Conservation (phyloP, 2,888 invertebrate genomes). For the Orchestes rusci region DNA sequence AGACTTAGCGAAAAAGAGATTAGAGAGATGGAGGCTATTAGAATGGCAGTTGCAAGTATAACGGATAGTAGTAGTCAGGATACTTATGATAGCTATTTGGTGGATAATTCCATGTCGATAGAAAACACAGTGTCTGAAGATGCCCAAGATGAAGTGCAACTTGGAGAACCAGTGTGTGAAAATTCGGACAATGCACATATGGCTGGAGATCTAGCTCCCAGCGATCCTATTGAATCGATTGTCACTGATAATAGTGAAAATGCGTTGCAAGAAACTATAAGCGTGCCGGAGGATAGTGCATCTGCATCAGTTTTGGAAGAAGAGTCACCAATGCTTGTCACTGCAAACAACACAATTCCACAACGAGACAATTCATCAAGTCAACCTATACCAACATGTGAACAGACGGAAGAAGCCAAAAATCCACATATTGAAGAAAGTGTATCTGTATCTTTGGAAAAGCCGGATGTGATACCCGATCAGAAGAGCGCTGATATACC, state of each 20-base stretch:
- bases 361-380: no score
- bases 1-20: slow-evolving; percentile 28
- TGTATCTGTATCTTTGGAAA: no score
- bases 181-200: not conserved
- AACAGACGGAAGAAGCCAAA: no score
- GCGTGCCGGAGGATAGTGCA: not conserved
- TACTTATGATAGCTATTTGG: slow-evolving; percentile 19
- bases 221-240: not conserved
- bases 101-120: slow-evolving; percentile 11
- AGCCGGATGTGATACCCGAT: no score
- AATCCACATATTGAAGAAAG: no score
- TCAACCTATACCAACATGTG: no score
- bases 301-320: not conserved
- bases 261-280: not conserved
- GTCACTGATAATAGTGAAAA: not conserved
- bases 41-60: slow-evolving; percentile 31
- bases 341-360: no score
- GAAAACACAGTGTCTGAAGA: not conserved
- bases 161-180: not conserved
- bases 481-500: no score
- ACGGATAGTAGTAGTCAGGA: slow-evolving; percentile 24
- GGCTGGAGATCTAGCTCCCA: not conserved
- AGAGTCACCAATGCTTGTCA: no score
- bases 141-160: not conserved
- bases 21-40: slow-evolving; percentile 30